Evolutionary conservation across 2,113 vertebrate species (phyloP).

Genomic region (Lagopus leucura): DNA sequence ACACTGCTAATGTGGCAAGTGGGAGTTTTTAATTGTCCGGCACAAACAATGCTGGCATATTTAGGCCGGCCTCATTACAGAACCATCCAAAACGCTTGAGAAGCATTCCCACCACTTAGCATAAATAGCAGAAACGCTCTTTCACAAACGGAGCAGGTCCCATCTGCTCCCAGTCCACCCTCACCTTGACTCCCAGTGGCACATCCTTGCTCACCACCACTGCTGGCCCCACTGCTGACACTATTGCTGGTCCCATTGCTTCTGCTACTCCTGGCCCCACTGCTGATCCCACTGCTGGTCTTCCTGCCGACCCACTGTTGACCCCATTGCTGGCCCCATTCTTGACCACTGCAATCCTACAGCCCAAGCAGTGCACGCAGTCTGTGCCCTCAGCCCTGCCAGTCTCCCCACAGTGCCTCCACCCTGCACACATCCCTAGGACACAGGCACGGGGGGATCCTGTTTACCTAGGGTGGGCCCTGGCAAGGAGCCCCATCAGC

Average conservation of each 20-base stretch:
- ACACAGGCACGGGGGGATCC: background rate
- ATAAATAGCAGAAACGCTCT: slow-evolving; percentile 92
- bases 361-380: background rate
- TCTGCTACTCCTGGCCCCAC: too few relatives aligned
- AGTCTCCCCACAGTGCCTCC: background rate
- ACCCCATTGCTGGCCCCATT: background rate
- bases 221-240: background rate
- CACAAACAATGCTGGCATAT: slow-evolving; percentile 93
- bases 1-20: slow-evolving; percentile 95
- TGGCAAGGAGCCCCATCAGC: slow-evolving; percentile 36
- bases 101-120: slow-evolving; percentile 92
- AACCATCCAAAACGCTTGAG: slow-evolving; percentile 86
- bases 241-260: background rate
- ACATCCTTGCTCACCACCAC: slow-evolving; percentile 75
- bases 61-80: slow-evolving; percentile 93
- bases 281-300: background rate
- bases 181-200: slow-evolving; percentile 93
- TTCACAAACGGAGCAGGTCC: slow-evolving; percentile 94
- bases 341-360: background rate
- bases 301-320: too few relatives aligned
- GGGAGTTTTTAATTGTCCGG: slow-evolving; percentile 94
- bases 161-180: slow-evolving; percentile 91
- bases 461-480: background rate
- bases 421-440: background rate
- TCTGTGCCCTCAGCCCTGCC: background rate